Base-by-base conservation (phyloP, 2,888 invertebrate genomes). In the Palloptera scutellata region DNA sequence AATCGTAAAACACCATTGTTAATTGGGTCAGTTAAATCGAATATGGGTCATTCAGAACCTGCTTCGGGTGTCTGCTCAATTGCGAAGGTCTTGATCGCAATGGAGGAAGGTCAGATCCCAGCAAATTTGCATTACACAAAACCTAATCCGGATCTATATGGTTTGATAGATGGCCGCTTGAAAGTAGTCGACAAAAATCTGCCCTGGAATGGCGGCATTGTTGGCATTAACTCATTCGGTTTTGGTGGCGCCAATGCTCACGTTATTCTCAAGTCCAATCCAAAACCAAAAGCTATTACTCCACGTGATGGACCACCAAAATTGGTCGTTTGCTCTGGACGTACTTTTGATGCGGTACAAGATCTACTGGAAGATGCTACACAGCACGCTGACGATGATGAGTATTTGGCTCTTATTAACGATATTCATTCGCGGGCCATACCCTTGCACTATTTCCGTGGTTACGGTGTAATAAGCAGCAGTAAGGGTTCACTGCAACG, bases 231-330 rank as follows among this genome's bases (percentile, higher is more conserved):
- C 87, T 97, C 97, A 10, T 99, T 99, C 85, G 98, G 98, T 17
- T 98, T 98, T 86, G 98, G 98, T 71, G 99, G 99, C 64, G 95
- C 96, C 54, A 97, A 97, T 86, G 96, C 94, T n/a, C 97, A 97
- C 86, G 86, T 95, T 1, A 88, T 97, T 74, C 87, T 97, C 13
- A 91, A 92, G 81, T 92, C 95, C 8, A 91, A 93, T 83, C 89
- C 91, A 1, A 91, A 91, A 79, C 90, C 89, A 8, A 91, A 89
- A 81, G 83, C 87, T 0, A 84, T 87, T 0, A 88, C 89, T 60
- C 86, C 88, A 13, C 82, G 87, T 48, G 88, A 87, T 75, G 87
- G 86, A 53, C 81, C 89, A 55, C 91, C 92, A 5, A 89, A 92
- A 73, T 85, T 96, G 51, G 88, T 95, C 61, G 86, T 90, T 42